A percentile compares a stretch with the other conserved stretches of the same genome.
Conservation (phyloP, 2,888 invertebrate genomes). For the Dinocampus coccinellae region DNA sequence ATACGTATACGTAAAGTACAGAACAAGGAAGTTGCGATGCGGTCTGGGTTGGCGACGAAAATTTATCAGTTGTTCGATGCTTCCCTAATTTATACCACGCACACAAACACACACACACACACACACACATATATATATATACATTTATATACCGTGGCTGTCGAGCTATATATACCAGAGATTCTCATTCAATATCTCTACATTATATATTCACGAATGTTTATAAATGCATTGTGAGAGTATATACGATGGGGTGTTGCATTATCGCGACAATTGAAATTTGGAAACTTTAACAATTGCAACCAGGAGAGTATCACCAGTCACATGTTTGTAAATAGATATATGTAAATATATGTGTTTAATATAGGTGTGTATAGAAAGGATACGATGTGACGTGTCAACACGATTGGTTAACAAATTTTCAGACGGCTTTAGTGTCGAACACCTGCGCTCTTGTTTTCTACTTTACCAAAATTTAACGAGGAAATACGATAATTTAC, state of each 20-base stretch:
- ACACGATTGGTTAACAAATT: constrained; percentile 37
- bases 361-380: constrained; percentile 11
- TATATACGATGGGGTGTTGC: background rate
- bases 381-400: constrained; percentile 22
- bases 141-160: background rate
- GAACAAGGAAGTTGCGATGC: constrained; percentile 13
- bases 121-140: no score
- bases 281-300: background rate
- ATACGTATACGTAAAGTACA: constrained; percentile 10
- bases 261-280: constrained; percentile 9
- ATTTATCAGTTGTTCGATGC: constrained; percentile 31
- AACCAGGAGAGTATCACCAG: constrained; percentile 15
- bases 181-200: constrained; percentile 7
- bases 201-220: background rate
- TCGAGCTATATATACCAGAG: background rate
- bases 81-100: constrained; percentile 27
- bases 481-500: constrained; percentile 13
- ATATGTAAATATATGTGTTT: background rate
- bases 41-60: constrained; percentile 13
- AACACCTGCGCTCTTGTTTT: constrained; percentile 22
- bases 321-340: constrained; percentile 21
- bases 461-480: constrained; percentile 9
- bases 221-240: background rate
- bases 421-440: background rate
- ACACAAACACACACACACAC: background rate